These are phyloP conservation scores for Pollenia amentaria DNA, from an alignment of 2,888 invertebrate species.

Conservation along the genomic window DNA sequence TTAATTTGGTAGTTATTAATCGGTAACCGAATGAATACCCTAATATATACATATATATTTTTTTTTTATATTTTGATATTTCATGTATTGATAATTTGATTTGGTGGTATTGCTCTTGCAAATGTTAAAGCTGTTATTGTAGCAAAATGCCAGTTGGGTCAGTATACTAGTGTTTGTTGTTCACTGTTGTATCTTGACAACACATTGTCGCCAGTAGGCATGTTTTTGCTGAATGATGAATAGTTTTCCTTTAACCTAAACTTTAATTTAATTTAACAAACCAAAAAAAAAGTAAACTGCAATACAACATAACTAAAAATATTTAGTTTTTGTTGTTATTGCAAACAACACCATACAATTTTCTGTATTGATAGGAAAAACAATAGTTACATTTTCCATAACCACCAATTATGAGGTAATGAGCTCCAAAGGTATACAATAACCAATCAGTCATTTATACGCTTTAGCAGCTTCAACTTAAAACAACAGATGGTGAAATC, in stretches of 20 bases:
- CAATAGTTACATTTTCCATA: constrained; percentile 69
- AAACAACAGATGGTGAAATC: constrained; percentile 68
- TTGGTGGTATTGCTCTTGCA: constrained; percentile 18
- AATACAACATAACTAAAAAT: constrained; percentile 23
- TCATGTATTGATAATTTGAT: constrained; percentile 40
- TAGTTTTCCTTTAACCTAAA: constrained; percentile 66
- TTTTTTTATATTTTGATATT: constrained; percentile 16
- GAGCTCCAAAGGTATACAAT: constrained; percentile 72
- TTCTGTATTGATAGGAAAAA: constrained; percentile 39
- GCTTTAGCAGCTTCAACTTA: constrained; percentile 47
- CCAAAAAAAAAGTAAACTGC: constrained; percentile 6
- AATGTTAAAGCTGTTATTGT: background rate
- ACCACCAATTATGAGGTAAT: constrained; percentile 74
- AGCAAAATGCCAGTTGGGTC: background rate
- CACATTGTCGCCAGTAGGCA: constrained; percentile 72
- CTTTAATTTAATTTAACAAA: constrained; percentile 70
- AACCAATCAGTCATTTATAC: constrained; percentile 73
- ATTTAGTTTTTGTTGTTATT: constrained; percentile 8
- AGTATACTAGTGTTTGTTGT: constrained; percentile 42
- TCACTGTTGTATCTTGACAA: constrained; percentile 64
- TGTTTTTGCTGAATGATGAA: constrained; percentile 67
- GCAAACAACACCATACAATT: constrained; percentile 51
- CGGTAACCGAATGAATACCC: too few relatives aligned
- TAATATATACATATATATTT: background rate
- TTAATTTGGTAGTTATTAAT: too few relatives aligned